Evolutionary conservation across 2,113 vertebrate genomes (phyloP).

Genomic region (Cryptotis parvus): DNA sequence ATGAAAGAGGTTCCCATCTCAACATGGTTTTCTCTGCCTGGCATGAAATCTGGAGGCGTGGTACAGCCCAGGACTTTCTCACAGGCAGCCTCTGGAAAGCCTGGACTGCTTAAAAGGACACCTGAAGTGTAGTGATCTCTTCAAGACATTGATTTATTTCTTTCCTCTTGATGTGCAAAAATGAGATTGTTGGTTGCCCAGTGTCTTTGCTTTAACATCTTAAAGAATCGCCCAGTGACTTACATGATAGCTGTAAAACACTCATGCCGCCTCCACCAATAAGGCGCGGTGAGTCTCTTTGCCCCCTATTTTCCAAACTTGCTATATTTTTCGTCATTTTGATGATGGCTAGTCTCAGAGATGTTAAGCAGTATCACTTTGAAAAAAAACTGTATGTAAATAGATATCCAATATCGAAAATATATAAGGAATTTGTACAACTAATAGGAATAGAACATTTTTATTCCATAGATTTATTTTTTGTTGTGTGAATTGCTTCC

Average conservation of each 20-base stretch:
- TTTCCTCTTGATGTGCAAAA: background rate
- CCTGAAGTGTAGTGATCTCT: background rate
- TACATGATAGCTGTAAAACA: background rate
- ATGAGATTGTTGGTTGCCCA: background rate
- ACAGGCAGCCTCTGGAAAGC: background rate
- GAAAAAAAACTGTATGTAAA: too few relatives aligned
- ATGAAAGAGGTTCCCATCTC: background rate
- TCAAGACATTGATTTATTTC: background rate
- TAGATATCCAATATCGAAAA: too few relatives aligned
- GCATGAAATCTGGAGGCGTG: rapidly evolving
- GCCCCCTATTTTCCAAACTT: background rate
- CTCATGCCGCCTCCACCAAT: background rate
- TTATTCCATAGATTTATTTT: background rate
- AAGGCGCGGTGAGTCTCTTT: background rate
- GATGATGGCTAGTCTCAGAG: background rate
- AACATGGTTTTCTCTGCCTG: background rate
- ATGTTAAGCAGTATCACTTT: background rate
- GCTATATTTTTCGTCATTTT: background rate
- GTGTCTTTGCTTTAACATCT: background rate
- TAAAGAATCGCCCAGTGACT: background rate
- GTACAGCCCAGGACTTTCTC: too few relatives aligned
- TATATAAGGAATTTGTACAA: too few relatives aligned
- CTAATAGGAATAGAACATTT: background rate
- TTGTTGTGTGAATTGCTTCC: background rate
- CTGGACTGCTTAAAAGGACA: background rate